Conservation (phyloP, 2,113 vertebrate genomes). For the Setophaga kirtlandii region DNA sequence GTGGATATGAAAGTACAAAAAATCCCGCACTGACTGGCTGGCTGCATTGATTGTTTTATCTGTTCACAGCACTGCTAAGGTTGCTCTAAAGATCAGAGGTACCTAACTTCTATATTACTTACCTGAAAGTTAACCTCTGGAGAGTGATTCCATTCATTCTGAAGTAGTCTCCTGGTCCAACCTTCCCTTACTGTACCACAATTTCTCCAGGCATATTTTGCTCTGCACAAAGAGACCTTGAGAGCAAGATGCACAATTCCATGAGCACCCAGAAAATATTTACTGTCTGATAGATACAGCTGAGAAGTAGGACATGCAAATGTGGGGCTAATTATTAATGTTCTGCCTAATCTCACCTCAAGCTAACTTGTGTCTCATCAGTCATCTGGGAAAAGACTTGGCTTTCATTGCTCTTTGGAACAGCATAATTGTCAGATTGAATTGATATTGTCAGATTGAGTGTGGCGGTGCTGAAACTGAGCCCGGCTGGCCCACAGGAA, state of each 20-base stretch:
- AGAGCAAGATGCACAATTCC: not conserved
- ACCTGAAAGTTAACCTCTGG: not conserved
- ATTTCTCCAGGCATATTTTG: not conserved
- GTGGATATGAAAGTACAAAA: not conserved
- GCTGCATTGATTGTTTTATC: not conserved
- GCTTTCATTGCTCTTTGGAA: not conserved
- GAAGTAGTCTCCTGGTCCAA: not conserved
- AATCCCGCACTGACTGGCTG: not conserved
- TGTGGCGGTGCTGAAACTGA: too few species aligned
- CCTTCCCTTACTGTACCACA: not conserved
- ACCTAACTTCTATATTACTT: not conserved
- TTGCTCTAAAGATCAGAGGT: not conserved
- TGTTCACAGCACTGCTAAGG: not conserved
- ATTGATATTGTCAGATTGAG: not conserved
- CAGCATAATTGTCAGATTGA: not conserved
- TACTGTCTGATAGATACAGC: not conserved
- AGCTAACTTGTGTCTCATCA: not conserved
- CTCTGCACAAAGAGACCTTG: not conserved
- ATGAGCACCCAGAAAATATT: not conserved
- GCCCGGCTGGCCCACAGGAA: too few species aligned
- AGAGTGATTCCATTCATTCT: not conserved
- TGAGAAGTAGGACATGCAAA: not conserved
- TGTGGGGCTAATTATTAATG: not conserved
- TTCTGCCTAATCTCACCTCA: not conserved
- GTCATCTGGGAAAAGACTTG: not conserved